Percentiles rank a stretch among this genome's conserved stretches.
Conservation (phyloP, 2,888 invertebrate species). For the Noctua comes region DNA sequence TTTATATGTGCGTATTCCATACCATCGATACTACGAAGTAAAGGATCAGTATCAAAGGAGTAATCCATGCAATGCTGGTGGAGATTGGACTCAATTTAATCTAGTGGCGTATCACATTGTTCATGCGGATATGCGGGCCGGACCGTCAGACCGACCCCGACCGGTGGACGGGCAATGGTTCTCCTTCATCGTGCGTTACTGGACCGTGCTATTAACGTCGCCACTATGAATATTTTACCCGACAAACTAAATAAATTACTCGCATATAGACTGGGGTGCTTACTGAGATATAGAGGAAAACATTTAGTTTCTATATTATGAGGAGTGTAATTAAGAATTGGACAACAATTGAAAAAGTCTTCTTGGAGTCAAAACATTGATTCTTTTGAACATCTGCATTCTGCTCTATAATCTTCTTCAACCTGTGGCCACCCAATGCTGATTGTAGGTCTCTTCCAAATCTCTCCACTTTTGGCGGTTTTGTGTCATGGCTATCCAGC, state of each 20-base stretch:
- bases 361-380: not conserved
- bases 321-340: not conserved
- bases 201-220: conserved; percentile 24
- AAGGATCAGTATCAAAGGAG: conserved; percentile 12
- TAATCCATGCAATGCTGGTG: conserved; percentile 15
- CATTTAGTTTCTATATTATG: not conserved
- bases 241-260: conserved; percentile 36
- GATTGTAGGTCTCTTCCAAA: no score
- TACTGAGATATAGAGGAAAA: conserved; percentile 4
- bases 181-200: conserved; percentile 24
- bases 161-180: conserved; percentile 2
- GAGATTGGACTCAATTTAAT: conserved; percentile 60
- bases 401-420: not conserved
- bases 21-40: not conserved
- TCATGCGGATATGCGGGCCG: conserved; percentile 55
- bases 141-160: not conserved
- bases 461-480: no score
- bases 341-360: not conserved
- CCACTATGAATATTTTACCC: conserved; percentile 57
- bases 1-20: not conserved
- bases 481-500: no score
- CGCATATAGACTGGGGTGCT: conserved; percentile 47
- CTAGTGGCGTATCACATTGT: conserved; percentile 51
- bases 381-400: not conserved
- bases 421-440: no score